Evolutionary conservation across 2,113 vertebrate genomes (phyloP), one percentile per base, ranked within the genome.

Genomic region (Pelusios castaneus): DNA sequence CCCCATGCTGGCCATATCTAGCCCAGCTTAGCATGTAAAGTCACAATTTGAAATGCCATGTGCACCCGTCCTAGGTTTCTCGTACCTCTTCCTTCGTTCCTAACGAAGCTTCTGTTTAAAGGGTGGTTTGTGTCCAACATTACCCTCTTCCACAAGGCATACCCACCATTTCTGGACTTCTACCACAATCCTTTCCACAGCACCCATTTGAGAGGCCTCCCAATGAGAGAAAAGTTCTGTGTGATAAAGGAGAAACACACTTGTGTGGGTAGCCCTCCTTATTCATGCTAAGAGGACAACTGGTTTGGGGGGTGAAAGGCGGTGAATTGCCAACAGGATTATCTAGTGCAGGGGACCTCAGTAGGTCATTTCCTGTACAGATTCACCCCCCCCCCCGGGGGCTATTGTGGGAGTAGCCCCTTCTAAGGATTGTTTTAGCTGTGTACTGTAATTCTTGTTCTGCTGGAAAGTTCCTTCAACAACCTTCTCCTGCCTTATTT

Each of bases 231-330:
- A 85, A n/a, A 77, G 89, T 25, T 73, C 85, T 21, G 0, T 3
- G 80, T 43, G 6, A 78, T 1, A 7, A 75, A 43, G 89, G n/a
- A 58, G 80, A 63, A 0, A 0, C 22, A 3, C 76, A 3, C 0
- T 41, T 7, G 85, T 56, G 73, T 51, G 25, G 41, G 52, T 45
- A 78, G 34, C 5, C 45, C 31, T 24, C 9, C 47, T 7, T 8
- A 38, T 38, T 0, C 0, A 7, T 14, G 10, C 88, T 0, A 0
- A 45, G 25, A 47, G 43, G 73, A 76, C 41, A 27, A 24, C 25
- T 19, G 0, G 16, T 55, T 13, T 17, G 3, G 22, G 52, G 52
- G 38, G 14, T n/a, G 52, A 38, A 52, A 54, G 89, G 49, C 5
- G 38, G 43, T 12, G 12, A 14, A 34, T 4, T 5, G 29, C 92